These are phyloP conservation scores for Diabrotica undecimpunctata DNA, from an alignment of 1,140 invertebrate genomes.

Conservation along the genomic window DNA sequence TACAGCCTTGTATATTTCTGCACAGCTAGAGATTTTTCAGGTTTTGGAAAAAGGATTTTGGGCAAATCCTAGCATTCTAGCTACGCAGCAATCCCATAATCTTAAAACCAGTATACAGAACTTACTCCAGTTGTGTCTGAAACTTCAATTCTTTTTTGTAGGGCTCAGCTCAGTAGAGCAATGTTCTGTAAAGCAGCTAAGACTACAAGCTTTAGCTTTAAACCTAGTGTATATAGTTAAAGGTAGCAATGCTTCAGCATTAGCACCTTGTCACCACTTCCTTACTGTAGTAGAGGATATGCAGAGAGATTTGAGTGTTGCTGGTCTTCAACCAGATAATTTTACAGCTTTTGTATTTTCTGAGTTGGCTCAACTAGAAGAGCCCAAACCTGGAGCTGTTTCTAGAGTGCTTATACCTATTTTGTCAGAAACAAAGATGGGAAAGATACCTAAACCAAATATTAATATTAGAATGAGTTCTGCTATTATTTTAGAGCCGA, in stretches of 20 bases:
- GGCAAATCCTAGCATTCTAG: conserved; percentile 50
- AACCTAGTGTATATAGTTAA: conserved; percentile 70
- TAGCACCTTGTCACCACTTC: conserved; percentile 52
- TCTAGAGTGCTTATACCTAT: conserved; percentile 77
- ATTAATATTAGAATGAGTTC: conserved; percentile 65
- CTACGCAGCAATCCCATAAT: conserved; percentile 51
- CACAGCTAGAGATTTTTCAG: conserved; percentile 54
- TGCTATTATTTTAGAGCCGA: conserved; percentile 81
- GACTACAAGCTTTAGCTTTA: conserved; percentile 78
- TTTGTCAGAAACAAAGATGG: conserved; percentile 60
- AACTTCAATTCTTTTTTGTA: conserved; percentile 79
- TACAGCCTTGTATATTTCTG: conserved; percentile 74
- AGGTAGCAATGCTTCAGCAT: conserved; percentile 47
- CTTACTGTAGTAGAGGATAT: conserved; percentile 47
- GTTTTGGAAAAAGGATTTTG: conserved; percentile 48
- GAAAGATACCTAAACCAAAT: conserved; percentile 60
- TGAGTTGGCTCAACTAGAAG: conserved; percentile 71
- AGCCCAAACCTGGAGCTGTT: conserved; percentile 81
- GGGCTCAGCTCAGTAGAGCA: conserved; percentile 71
- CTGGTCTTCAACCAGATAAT: conserved; percentile 61
- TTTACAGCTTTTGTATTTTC: conserved; percentile 78
- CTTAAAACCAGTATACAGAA: conserved; percentile 56
- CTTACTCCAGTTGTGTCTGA: conserved; percentile 69
- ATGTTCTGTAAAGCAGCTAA: conserved; percentile 75
- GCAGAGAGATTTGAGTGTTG: conserved; percentile 36